Evolutionary conservation across 2,888 invertebrate genomes (phyloP).

Genomic region (Drosophila colorata): DNA sequence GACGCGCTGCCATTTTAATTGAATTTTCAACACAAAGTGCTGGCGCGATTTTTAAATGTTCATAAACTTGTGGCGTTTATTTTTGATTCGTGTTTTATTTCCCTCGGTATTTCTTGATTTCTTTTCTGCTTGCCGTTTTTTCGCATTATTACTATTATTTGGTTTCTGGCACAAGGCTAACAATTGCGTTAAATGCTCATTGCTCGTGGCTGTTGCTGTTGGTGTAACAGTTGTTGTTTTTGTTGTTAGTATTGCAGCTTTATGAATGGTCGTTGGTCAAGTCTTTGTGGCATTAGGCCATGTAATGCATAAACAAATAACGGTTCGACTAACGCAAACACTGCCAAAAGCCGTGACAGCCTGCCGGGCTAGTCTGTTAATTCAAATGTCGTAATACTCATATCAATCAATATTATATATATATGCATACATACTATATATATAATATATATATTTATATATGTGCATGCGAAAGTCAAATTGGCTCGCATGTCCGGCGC

Average conservation of each 20-base stretch:
- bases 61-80: slow-evolving; percentile 62
- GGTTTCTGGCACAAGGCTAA: slow-evolving; percentile 79
- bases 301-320: slow-evolving; percentile 71
- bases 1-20: slow-evolving; percentile 70
- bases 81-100: slow-evolving; percentile 62
- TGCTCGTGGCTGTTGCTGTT: slow-evolving; percentile 37
- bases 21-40: slow-evolving; percentile 70
- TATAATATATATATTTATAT: neutral
- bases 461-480: slow-evolving; percentile 24
- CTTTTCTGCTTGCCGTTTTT: slow-evolving; percentile 16
- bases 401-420: slow-evolving; percentile 53
- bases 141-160: slow-evolving; percentile 74
- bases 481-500: slow-evolving; percentile 34
- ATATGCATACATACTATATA: slow-evolving; percentile 8
- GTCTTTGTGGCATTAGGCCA: slow-evolving; percentile 44
- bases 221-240: slow-evolving; percentile 16
- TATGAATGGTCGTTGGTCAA: slow-evolving; percentile 64
- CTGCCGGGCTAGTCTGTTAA: slow-evolving; percentile 31
- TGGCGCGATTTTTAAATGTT: slow-evolving; percentile 69
- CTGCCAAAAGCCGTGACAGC: slow-evolving; percentile 26
- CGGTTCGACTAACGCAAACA: slow-evolving; percentile 47
- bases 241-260: slow-evolving; percentile 41
- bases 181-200: slow-evolving; percentile 69
- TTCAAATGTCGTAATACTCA: slow-evolving; percentile 57
- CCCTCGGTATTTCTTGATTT: slow-evolving; percentile 39